These are phyloP conservation scores for Peucedramus taeniatus DNA, from an alignment of 2,113 vertebrate genomes.

Conservation along the genomic window DNA sequence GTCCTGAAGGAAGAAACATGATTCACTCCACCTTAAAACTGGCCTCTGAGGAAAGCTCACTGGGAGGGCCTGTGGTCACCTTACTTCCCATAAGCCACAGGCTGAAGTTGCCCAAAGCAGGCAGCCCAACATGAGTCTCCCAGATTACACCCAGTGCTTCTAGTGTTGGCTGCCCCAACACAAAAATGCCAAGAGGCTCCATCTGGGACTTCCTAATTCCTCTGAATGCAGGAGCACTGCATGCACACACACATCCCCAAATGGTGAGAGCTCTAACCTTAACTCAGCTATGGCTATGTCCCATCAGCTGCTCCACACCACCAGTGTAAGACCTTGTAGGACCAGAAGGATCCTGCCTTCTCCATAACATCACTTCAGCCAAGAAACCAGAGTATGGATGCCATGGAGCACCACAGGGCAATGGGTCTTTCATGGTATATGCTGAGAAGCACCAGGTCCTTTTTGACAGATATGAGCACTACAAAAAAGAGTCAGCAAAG, in stretches of 20 bases:
- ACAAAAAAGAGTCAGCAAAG: neutral
- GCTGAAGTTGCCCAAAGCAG: neutral
- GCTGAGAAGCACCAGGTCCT: neutral
- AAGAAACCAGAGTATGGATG: neutral
- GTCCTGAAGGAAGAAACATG: neutral
- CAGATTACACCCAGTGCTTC: neutral
- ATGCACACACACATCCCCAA: accelerated
- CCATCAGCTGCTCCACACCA: neutral
- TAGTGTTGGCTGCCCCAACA: neutral
- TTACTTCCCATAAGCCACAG: neutral
- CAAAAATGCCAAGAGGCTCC: neutral
- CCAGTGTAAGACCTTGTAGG: neutral
- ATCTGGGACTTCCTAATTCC: neutral
- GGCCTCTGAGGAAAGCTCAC: neutral
- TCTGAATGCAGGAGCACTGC: neutral
- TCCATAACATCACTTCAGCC: neutral
- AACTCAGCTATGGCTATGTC: neutral
- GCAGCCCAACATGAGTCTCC: neutral
- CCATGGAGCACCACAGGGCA: neutral
- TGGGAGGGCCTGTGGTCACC: neutral
- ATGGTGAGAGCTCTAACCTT: neutral
- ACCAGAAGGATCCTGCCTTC: neutral
- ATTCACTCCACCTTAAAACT: neutral
- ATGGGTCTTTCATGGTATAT: accelerated
- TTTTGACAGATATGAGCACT: neutral